Evolutionary conservation across 2,113 vertebrate genomes (phyloP).

Genomic region (Chloroceryle aenea): DNA sequence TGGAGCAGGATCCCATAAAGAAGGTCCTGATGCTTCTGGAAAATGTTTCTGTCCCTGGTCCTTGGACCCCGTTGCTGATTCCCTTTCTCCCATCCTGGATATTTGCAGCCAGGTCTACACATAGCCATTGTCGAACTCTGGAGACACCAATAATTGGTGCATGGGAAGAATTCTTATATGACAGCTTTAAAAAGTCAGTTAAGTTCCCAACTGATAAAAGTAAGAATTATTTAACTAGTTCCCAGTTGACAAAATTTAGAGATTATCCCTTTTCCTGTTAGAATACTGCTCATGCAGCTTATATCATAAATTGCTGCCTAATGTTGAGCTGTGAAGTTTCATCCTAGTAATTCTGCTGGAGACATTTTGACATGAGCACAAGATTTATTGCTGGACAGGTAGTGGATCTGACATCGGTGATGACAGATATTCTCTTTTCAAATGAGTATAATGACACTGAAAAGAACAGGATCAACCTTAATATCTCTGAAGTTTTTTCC

Average conservation of each 20-base stretch:
- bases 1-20: conserved; percentile 36
- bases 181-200: not conserved
- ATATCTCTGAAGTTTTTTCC: not conserved
- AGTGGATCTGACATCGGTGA: not conserved
- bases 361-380: conserved; percentile 24
- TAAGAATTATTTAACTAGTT: not conserved
- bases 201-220: not conserved
- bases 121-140: not conserved
- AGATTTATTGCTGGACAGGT: conserved; percentile 42
- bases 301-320: conserved; percentile 24
- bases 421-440: conserved; percentile 1
- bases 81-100: not conserved
- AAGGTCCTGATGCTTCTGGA: not conserved
- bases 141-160: not conserved
- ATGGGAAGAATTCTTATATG: not conserved
- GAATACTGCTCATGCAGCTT: not conserved
- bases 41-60: not conserved
- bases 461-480: not conserved
- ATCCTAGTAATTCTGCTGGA: conserved; percentile 4
- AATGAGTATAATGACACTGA: not conserved
- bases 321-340: conserved; percentile 31
- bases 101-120: not conserved
- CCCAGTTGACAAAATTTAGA: not conserved
- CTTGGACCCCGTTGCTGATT: not conserved
- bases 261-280: not conserved